Evolutionary conservation across 2,113 vertebrate genomes (phyloP), one percentile per base, ranked within the genome.

Genomic region (Tragelaphus imberbis): DNA sequence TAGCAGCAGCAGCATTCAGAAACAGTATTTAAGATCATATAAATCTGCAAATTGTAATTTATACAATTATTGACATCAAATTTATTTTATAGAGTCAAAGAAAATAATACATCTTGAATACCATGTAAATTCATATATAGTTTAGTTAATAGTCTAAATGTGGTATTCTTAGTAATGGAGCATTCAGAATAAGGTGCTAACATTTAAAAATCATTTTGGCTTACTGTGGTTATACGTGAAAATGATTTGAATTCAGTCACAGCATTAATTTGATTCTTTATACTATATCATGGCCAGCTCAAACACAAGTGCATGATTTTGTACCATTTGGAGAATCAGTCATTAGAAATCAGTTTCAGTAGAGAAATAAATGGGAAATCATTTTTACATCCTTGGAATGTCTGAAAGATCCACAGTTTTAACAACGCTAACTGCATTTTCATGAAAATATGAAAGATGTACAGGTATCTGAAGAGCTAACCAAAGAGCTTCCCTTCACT

Each of bases 311-410:
- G 92, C n/a, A 44, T 96, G 30, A 40, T 58, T 61, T 96, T 93
- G 87, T 82, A 91, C 87, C 36, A 49, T 80, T 97, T 56, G n/a
- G 59, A 77, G 81, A 63, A 86, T 47, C 30, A 97, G 89, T 97
- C 98, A 97, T 97, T 96, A 97, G 85, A 97, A 98, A 98, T 63
- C 59, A 97, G 84, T 92, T 97, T 97, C 61, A 96, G 49, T 25
- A 88, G 36, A 97, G 33, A 97, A 96, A 56, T 91, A 94, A 79
- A 95, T 98, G 95, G 47, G 96, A 98, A 97, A 93, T 44, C 33
- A 84, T 93, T 97, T 97, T 55, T 96, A 97, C 65, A 58, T 88
- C 14, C 14, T 11, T 97, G 33, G 68, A 97, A 85, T 19, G 2
- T 55, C 17, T 53, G 6, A 55, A 9, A 47, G 11, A 17, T 33